phyloP scores from a whole-genome alignment of 2,113 vertebrate genomes.

The Corythaixoides concolor region DNA sequence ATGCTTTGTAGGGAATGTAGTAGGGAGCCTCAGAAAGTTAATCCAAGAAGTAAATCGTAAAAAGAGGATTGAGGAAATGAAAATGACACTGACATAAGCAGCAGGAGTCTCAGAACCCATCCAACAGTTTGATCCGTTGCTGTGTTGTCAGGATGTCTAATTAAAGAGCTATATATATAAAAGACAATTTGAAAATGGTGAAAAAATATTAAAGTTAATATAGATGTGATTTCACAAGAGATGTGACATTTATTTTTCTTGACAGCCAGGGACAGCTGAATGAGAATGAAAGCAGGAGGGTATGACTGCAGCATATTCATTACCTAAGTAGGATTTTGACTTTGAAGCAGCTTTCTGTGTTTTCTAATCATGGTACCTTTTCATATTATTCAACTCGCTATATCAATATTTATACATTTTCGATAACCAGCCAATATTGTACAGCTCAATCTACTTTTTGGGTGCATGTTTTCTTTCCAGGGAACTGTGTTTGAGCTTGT shows the following conservation, averaged over 20 bases:
- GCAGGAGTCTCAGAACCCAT: neutral
- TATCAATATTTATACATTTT: slow-evolving; percentile 25
- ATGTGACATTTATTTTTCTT: slow-evolving; percentile 27
- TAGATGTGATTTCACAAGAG: slow-evolving; percentile 25
- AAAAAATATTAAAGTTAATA: slow-evolving; percentile 5
- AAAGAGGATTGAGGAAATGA: neutral
- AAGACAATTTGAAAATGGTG: neutral
- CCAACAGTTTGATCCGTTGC: neutral
- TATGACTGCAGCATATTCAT: neutral
- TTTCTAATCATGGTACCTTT: slow-evolving; percentile 13
- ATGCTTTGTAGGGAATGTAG: neutral
- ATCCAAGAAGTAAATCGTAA: neutral
- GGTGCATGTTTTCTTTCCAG: neutral
- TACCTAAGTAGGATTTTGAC: neutral
- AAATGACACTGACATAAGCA: neutral
- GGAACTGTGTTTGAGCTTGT: slow-evolving; percentile 5
- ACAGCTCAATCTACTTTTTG: neutral
- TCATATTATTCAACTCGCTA: neutral
- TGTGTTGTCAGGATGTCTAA: neutral
- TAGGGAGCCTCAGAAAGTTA: slow-evolving; percentile 1
- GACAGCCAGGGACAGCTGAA: neutral
- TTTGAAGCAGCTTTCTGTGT: neutral
- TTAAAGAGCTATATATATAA: neutral
- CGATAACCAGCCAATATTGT: neutral
- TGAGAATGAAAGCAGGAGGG: neutral